Evolutionary conservation across 1,140 invertebrate species (phyloP), one percentile per base, ranked within the genome.

Genomic region (Micrasema minimum): DNA sequence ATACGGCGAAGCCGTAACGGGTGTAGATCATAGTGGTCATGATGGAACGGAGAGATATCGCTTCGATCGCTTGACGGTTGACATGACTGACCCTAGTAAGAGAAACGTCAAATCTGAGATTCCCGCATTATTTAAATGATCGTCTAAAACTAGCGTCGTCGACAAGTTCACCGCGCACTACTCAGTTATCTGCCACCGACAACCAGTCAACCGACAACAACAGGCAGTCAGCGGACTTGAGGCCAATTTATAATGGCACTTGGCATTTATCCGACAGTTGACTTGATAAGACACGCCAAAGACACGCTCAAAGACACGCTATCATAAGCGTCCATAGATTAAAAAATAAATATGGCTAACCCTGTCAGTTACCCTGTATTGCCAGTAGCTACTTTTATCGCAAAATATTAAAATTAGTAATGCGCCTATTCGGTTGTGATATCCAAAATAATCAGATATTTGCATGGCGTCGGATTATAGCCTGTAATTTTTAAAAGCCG

Each of bases 1-100:
- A 88, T 82, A 87, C 83, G 73, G 89, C 89, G 78, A 90, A 87
- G 78, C 88, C 88, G 79, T 88, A 88, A 75, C 83, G 79, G 65
- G 83, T 69, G 20, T 69, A 69, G 45, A 51, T 69, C 43, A 69
- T 50, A n/a, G 67, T 62, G 55, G 67, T 69, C 67, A 69, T 69
- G 67, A 69, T 45, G 55, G 67, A 12, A 31, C 26, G 26, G 50
- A 35, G 26, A 20, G 18, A 18, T 20, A 20, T 16, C 55, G 22
- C 18, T 41, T 20, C 35, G 55, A 59, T 41, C 55, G 55, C 18
- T 41, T 35, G 55, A 59, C 55, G 55, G 35, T 59, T 59, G 35
- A 59, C 55, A 59, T 59, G 16, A 59, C 55, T 38, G 37, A 16
- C 16, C 2, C 37, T 14, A 59, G 14, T 14, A 14, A 53, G n/a